phyloP scores from a whole-genome alignment of 2,113 vertebrate species.

The Sylvilagus bachmani region DNA sequence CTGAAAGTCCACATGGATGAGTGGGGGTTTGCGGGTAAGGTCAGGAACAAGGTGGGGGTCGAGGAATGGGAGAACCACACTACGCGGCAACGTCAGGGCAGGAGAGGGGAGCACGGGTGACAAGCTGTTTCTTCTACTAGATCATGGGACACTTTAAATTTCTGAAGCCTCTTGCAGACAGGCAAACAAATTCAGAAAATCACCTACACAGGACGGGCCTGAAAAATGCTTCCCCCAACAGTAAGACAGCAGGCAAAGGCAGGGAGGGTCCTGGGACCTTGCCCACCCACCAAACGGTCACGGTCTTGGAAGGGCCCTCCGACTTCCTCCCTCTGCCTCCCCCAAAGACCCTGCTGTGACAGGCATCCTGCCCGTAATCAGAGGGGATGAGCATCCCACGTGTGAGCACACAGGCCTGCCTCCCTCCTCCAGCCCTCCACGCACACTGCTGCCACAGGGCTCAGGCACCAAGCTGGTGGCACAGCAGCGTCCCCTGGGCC shows the following conservation, averaged over 20 bases:
- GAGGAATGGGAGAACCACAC: too few species aligned
- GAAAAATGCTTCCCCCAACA: background rate
- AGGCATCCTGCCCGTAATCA: background rate
- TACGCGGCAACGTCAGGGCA: too few species aligned
- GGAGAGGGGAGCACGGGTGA: too few species aligned
- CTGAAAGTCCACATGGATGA: background rate
- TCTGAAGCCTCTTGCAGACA: background rate
- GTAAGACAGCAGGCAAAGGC: background rate
- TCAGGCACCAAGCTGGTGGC: too few species aligned
- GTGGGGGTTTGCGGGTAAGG: background rate
- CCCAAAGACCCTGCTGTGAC: background rate
- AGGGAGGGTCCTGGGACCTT: too few species aligned
- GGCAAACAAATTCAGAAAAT: background rate
- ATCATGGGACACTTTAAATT: background rate
- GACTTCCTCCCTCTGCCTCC: background rate
- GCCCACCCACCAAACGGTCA: too few species aligned
- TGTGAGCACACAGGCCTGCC: background rate
- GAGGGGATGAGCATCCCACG: background rate
- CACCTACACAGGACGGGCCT: background rate
- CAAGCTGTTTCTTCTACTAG: background rate
- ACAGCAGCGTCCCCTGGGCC: background rate
- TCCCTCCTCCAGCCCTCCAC: background rate
- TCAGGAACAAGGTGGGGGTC: background rate
- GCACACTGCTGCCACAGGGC: background rate
- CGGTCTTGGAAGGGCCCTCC: background rate